Percentiles rank a stretch among this genome's conserved stretches.
These are phyloP conservation scores for Phortica magna DNA, from an alignment of 2,888 invertebrate species.

Conservation along the genomic window DNA sequence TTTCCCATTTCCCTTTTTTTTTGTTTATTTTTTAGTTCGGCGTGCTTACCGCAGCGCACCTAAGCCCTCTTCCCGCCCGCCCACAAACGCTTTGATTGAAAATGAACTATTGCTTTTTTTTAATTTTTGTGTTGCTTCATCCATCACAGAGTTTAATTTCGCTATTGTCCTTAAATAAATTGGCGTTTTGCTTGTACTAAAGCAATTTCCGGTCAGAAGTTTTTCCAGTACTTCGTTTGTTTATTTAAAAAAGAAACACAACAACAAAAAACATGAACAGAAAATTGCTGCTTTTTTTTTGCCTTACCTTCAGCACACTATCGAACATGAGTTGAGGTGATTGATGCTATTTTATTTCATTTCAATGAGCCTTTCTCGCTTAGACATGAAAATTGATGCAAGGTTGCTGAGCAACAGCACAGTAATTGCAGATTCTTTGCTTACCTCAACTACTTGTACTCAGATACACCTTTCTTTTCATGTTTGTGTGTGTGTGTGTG, in stretches of 20 bases:
- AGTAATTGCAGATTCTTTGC: constrained; percentile 1
- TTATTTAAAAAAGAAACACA: no score
- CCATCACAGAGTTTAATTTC: neutral
- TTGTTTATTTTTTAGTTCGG: no score
- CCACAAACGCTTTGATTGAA: neutral
- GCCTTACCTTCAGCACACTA: neutral
- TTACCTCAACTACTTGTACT: neutral
- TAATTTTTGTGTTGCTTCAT: neutral
- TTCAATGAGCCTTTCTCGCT: neutral
- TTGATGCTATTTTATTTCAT: neutral
- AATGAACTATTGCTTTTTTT: neutral
- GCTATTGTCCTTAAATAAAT: constrained; percentile 57
- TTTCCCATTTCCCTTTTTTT: no score
- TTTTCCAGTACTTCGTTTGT: constrained; percentile 35
- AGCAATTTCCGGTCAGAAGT: constrained; percentile 70
- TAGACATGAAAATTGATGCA: neutral
- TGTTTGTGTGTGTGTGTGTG: no score
- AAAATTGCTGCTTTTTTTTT: neutral
- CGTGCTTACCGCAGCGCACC: no score
- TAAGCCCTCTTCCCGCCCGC: no score
- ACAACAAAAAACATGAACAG: no score
- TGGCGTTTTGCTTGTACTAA: constrained; percentile 60
- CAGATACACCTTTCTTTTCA: neutral
- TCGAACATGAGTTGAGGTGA: neutral
- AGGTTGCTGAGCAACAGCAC: neutral